Base-by-base conservation (phyloP, 2,797 vertebrate genomes). In the Fratercula arctica region DNA sequence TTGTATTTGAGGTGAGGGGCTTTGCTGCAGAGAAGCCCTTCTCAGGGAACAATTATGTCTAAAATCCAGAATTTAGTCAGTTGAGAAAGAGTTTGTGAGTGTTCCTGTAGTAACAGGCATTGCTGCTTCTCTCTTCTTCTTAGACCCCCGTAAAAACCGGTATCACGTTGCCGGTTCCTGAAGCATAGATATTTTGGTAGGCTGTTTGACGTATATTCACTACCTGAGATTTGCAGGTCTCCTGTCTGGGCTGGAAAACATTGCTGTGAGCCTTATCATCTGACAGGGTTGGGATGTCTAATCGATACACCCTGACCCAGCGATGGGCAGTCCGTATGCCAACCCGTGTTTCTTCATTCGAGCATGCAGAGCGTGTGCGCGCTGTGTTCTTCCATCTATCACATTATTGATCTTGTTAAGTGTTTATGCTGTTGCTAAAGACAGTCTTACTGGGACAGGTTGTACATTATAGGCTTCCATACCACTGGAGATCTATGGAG, bases 341-440 rank as follows among this genome's bases (percentile, higher is more conserved):
- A 67, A 5, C 72, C 53, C 46, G 1, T 41, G 51, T 78, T 74
- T 87, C 79, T 66, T 59, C 79, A 50, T 14, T 10, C 24, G 84
- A 73, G 77, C 92, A 89, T 4, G 60, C 12, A 3, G 82, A 21
- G 19, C 1, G 9, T 35, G 56, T 46, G 73, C 89, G 81, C 3
- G 4, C 68, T 19, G 20, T 45, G 66, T 4, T 20, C 18, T 50
- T 35, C 57, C 70, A 17, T 41, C 80, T 48, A 13, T 77, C 64
- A 6, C 77, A 68, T 46, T 68, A 68, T 28, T 46, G 96, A 97
- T 86, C 79, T 20, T 9, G 69, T 10, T 16, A 17, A 16, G 90
- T 56, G 75, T 60, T 95, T 17, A 0, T 82, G 90, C 66, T 92
- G 51, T 87, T 95, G 94, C 89, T 73, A 45, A 78, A 93, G 90